phyloP scores from a whole-genome alignment of 2,113 vertebrate genomes.

The mouse (Mus musculus) region DNA sequence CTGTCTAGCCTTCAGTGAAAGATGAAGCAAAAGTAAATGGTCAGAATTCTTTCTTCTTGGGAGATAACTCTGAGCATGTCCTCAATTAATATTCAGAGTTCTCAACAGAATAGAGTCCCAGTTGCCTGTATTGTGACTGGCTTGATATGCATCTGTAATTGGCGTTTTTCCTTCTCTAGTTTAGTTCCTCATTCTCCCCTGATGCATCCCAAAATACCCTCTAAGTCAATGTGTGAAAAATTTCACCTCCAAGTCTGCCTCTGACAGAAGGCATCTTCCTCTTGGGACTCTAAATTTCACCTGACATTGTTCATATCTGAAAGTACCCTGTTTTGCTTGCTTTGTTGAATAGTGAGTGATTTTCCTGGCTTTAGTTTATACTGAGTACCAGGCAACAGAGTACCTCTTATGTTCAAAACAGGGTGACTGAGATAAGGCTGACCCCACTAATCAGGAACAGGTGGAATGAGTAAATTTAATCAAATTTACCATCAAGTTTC shows the following conservation, averaged over 20 bases:
- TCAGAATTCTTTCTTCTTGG: neutral
- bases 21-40: neutral
- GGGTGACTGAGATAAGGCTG: neutral
- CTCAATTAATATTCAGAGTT: slow-evolving; percentile 18
- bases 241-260: neutral
- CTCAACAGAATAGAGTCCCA: neutral
- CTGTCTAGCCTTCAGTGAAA: neutral
- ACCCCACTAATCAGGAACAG: neutral
- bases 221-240: slow-evolving; percentile 1
- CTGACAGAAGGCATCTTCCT: neutral
- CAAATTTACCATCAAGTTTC: neutral
- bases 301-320: neutral
- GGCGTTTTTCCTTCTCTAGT: neutral
- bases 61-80: neutral
- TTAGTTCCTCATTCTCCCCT: neutral
- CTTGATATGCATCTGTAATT: neutral
- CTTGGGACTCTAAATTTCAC: neutral
- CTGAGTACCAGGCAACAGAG: neutral
- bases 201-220: neutral
- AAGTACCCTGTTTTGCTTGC: neutral
- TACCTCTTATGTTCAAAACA: neutral
- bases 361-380: neutral
- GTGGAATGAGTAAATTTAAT: neutral
- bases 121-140: neutral
- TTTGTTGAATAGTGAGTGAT: neutral